Evolutionary conservation across 1,140 invertebrate genomes (phyloP).

Genomic region (Drosophila suzukii): DNA sequence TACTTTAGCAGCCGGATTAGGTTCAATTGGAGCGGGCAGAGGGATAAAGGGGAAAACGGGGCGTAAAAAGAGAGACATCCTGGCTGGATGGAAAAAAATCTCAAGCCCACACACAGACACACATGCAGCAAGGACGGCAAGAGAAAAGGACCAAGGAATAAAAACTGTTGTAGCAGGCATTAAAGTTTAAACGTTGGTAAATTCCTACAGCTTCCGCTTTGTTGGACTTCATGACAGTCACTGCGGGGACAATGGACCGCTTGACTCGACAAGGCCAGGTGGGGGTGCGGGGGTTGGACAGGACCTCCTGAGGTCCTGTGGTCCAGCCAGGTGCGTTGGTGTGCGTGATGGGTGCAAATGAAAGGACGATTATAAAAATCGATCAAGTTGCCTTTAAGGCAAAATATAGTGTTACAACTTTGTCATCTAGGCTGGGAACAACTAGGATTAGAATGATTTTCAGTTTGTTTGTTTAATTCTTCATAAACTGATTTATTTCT

Average conservation of each 20-base stretch:
- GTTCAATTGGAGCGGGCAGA: constrained; percentile 72
- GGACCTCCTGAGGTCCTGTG: constrained; percentile 8
- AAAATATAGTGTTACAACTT: constrained; percentile 15
- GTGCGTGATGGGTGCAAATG: constrained; percentile 55
- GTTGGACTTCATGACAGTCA: constrained; percentile 61
- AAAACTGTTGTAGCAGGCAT: constrained; percentile 76
- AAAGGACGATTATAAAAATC: constrained; percentile 53
- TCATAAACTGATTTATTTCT: neutral
- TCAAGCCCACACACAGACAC: constrained; percentile 46
- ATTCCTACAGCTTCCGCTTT: constrained; percentile 81
- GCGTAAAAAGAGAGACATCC: constrained; percentile 16
- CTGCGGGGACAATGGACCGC: constrained; percentile 55
- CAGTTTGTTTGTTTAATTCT: neutral
- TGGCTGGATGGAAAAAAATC: constrained; percentile 44
- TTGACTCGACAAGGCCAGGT: constrained; percentile 46
- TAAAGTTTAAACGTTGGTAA: constrained; percentile 82
- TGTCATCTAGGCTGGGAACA: neutral
- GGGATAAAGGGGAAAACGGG: constrained; percentile 18
- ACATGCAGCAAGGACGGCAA: constrained; percentile 14
- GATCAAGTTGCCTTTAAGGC: constrained; percentile 46
- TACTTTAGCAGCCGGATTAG: constrained; percentile 82
- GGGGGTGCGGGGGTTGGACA: neutral
- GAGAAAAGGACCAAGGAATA: constrained; percentile 32
- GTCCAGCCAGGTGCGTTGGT: constrained; percentile 43
- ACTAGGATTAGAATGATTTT: neutral